Evolutionary conservation across 1,140 invertebrate species (phyloP).

Genomic region (Sitodiplosis mosellana): DNA sequence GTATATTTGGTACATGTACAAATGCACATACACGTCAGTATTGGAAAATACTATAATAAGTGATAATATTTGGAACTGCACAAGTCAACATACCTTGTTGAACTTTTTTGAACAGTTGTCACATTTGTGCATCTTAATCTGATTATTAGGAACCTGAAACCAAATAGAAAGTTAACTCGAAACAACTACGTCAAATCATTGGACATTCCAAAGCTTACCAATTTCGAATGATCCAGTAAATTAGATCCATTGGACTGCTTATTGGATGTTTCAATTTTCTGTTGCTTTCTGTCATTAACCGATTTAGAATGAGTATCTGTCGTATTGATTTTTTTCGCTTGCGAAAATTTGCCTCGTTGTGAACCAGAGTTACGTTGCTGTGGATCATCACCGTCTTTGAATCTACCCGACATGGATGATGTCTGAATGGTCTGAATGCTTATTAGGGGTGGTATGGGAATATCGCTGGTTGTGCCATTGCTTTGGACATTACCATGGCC

Average conservation of each 20-base stretch:
- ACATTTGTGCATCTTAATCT: background rate
- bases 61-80: background rate
- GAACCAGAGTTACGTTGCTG: background rate
- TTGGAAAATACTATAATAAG: background rate
- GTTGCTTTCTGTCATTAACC: too few species aligned
- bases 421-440: background rate
- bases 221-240: background rate
- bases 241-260: background rate
- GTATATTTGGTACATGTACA: too few species aligned
- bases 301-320: too few species aligned
- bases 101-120: background rate
- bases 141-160: background rate
- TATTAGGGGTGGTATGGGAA: background rate
- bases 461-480: background rate
- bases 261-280: background rate
- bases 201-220: background rate
- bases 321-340: too few species aligned
- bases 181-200: too few species aligned
- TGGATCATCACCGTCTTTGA: background rate
- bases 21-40: background rate
- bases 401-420: background rate
- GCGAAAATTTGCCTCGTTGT: background rate
- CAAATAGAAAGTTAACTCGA: too few species aligned
- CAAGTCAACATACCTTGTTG: background rate
- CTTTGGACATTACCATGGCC: background rate